Conservation (phyloP, 1,140 invertebrate species). For the Tetranychus urticae region DNA sequence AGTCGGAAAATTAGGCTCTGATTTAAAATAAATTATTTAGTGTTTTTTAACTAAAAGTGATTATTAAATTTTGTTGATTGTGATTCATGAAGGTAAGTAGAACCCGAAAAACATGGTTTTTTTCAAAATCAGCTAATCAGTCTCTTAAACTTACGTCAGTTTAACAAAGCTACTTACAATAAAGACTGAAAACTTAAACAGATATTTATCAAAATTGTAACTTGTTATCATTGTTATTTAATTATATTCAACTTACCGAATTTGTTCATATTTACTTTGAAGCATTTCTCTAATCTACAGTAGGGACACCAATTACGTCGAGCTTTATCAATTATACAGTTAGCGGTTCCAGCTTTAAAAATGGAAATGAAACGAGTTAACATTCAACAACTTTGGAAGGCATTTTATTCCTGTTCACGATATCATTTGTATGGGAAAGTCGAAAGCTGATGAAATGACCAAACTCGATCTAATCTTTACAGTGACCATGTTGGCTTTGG, state of each 20-base stretch:
- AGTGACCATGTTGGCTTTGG: background rate
- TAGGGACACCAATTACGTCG: constrained; percentile 65
- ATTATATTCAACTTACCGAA: constrained; percentile 28
- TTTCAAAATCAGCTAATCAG: too few species aligned
- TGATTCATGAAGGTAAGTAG: too few species aligned
- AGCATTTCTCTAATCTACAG: constrained; percentile 52
- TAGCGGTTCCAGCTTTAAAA: constrained; percentile 37
- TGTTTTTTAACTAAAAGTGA: too few species aligned
- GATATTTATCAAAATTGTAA: background rate
- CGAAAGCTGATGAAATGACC: background rate
- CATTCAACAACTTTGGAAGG: too few species aligned
- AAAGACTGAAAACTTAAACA: constrained; percentile 8
- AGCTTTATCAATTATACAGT: constrained; percentile 52
- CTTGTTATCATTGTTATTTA: background rate
- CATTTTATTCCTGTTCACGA: too few species aligned
- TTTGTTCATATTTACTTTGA: constrained; percentile 49
- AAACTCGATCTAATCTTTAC: background rate
- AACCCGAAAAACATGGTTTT: too few species aligned
- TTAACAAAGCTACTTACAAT: too few species aligned
- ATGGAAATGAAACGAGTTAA: background rate
- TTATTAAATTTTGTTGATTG: too few species aligned
- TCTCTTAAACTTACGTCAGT: too few species aligned
- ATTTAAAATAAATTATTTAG: too few species aligned
- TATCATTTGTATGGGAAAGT: background rate
- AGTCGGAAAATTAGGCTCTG: too few species aligned